These are phyloP conservation scores for Oscheius sp. DNA, from an alignment of 2,888 invertebrate species.

Conservation along the genomic window DNA sequence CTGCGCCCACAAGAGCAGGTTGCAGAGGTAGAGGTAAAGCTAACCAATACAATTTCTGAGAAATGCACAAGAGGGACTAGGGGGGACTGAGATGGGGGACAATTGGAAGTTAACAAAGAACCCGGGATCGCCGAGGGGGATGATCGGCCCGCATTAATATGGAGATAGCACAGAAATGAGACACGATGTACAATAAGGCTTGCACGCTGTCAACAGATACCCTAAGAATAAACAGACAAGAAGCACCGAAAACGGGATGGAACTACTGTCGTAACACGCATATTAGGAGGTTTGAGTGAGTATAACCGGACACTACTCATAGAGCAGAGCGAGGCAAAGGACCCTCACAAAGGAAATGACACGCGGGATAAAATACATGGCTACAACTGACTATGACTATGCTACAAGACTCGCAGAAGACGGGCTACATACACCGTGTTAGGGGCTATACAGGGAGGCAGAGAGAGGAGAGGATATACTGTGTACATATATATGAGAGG, in stretches of 20 bases:
- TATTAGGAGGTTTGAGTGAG: conserved; percentile 32
- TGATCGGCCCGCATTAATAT: conserved; percentile 32
- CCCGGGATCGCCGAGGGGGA: conserved; percentile 10
- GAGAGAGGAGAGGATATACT: background rate
- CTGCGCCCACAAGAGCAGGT: conserved; percentile 22
- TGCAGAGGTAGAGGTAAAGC: conserved; percentile 33
- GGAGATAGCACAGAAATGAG: conserved; percentile 32
- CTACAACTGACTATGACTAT: conserved; percentile 27
- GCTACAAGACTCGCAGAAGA: conserved; percentile 27
- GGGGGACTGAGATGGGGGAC: conserved; percentile 13
- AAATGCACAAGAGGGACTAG: conserved; percentile 27
- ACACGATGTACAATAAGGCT: conserved; percentile 34
- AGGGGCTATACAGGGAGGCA: conserved; percentile 6
- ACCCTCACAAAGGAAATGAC: conserved; percentile 34
- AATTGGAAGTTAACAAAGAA: conserved; percentile 10
- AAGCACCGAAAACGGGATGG: background rate
- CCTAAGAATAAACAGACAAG: conserved; percentile 20
- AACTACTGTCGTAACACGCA: conserved; percentile 29
- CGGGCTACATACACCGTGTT: conserved; percentile 11
- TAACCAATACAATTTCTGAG: conserved; percentile 35
- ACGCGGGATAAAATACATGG: conserved; percentile 32
- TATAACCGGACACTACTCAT: conserved; percentile 18
- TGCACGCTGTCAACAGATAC: conserved; percentile 36
- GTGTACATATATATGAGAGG: conserved; percentile 27
- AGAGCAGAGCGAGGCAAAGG: conserved; percentile 11